A percentile compares a stretch with the other conserved stretches of the same genome.
Evolutionary conservation across 2,113 vertebrate species (phyloP).

Genomic region (Plotosus lineatus): DNA sequence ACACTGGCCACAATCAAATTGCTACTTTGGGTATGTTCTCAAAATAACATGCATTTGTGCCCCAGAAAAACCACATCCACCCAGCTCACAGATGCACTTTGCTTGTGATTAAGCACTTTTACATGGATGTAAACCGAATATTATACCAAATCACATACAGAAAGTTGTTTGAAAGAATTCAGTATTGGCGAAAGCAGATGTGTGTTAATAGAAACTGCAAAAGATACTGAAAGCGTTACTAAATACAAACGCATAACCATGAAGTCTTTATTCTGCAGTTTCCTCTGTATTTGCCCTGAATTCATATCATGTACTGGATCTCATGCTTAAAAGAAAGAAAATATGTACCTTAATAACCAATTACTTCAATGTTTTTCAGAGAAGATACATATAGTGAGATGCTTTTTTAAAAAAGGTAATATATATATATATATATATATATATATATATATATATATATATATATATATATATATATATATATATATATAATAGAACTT

Average conservation of each 20-base stretch:
- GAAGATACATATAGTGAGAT: not conserved
- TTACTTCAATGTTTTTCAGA: not conserved
- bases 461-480: too few relatives aligned
- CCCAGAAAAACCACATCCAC: slow-evolving; percentile 51
- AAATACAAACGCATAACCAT: not conserved
- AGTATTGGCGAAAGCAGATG: not conserved
- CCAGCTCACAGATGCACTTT: slow-evolving; percentile 2
- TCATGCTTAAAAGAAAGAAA: not conserved
- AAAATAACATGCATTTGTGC: slow-evolving; percentile 65
- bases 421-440: too few relatives aligned
- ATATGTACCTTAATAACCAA: not conserved
- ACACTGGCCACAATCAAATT: slow-evolving; percentile 65
- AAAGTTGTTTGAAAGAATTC: not conserved
- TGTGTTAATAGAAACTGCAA: not conserved
- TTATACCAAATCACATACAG: not conserved
- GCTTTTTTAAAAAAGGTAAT: too few relatives aligned
- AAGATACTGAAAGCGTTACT: not conserved
- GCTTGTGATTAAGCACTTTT: slow-evolving; percentile 4
- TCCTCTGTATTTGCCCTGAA: not conserved
- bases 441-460: too few relatives aligned
- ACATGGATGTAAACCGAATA: not conserved
- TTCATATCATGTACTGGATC: not conserved
- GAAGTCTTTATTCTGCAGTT: not conserved
- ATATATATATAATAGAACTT: too few relatives aligned
- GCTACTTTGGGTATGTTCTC: slow-evolving; percentile 60